Conservation (phyloP, 2,888 invertebrate genomes). For the Coelogynopora nodosa region DNA sequence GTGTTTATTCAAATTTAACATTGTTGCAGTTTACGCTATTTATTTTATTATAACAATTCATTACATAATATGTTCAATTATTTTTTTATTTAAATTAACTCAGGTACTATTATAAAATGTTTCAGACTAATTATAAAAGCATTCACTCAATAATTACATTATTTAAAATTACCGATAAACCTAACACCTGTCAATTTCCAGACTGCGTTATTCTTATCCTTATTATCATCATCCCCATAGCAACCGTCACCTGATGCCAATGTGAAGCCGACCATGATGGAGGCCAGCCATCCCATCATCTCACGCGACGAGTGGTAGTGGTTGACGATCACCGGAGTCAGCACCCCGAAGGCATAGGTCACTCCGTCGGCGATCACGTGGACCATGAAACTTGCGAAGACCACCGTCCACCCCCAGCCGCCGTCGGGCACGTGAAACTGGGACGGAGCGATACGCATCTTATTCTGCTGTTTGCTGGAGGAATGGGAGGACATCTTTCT, state of each 20-base stretch:
- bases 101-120: too few relatives aligned
- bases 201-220: too few relatives aligned
- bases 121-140: too few relatives aligned
- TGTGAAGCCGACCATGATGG: constrained; percentile 88
- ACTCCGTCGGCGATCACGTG: constrained; percentile 89
- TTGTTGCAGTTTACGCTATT: too few relatives aligned
- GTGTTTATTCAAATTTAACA: too few relatives aligned
- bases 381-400: constrained; percentile 90
- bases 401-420: constrained; percentile 91
- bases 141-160: too few relatives aligned
- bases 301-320: constrained; percentile 80
- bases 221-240: too few relatives aligned
- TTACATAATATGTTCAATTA: too few relatives aligned
- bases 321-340: constrained; percentile 77
- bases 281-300: constrained; percentile 85
- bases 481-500: not conserved
- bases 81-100: too few relatives aligned
- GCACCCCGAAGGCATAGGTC: constrained; percentile 93
- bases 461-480: not conserved
- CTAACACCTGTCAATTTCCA: too few relatives aligned
- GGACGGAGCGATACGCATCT: not conserved
- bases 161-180: too few relatives aligned
- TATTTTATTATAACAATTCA: too few relatives aligned
- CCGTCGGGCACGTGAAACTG: constrained; percentile 66
- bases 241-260: constrained; percentile 67